These are phyloP conservation scores for Ischnura elegans DNA, from an alignment of 2,888 invertebrate species.

Conservation along the genomic window DNA sequence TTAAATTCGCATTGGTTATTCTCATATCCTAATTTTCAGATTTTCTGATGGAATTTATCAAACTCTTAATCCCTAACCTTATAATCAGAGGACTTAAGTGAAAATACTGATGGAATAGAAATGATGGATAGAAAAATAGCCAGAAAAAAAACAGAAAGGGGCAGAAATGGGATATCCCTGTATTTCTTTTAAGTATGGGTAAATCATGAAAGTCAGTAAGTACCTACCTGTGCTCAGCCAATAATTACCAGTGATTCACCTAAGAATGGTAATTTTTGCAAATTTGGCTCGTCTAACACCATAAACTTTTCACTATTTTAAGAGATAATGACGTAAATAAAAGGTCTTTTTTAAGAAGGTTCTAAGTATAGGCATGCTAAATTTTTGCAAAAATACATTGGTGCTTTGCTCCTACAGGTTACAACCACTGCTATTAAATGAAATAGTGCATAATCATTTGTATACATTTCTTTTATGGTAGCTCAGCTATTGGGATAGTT, in stretches of 20 bases:
- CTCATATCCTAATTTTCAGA: too few species aligned
- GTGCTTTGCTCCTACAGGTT: slow-evolving; percentile 11
- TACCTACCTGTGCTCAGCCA: neutral
- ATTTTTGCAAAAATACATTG: neutral
- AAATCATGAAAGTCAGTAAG: neutral
- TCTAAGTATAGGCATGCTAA: slow-evolving; percentile 1
- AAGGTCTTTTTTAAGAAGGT: neutral
- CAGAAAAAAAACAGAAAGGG: neutral
- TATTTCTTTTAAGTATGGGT: neutral
- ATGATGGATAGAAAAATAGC: neutral
- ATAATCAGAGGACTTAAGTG: too few species aligned
- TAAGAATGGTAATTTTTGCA: neutral
- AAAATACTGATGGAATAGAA: neutral
- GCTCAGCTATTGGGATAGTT: neutral
- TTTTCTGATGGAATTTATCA: too few species aligned
- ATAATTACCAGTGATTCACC: neutral
- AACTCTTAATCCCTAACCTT: too few species aligned
- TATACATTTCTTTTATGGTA: neutral
- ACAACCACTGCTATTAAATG: neutral
- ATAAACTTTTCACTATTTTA: neutral
- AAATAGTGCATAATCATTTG: neutral
- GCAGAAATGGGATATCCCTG: neutral
- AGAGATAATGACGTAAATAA: neutral
- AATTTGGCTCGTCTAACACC: too few species aligned
- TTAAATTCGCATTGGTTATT: too few species aligned